Conservation (phyloP, 2,113 vertebrate genomes). For the Tautogolabrus adspersus region DNA sequence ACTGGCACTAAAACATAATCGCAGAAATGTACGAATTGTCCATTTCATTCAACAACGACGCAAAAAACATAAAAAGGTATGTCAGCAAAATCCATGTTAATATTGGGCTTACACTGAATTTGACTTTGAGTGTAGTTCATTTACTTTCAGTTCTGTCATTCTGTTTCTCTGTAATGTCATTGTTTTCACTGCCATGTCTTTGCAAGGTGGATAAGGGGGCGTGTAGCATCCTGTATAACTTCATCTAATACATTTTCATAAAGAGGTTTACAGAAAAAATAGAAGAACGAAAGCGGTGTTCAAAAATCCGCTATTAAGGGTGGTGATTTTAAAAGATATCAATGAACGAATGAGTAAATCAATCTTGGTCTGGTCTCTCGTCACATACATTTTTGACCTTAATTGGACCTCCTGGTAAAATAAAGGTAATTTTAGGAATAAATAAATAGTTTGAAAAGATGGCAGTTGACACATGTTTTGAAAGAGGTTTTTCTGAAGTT, state of each 20-base stretch:
- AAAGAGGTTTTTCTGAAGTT: too few species aligned
- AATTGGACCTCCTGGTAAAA: too few species aligned
- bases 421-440: too few species aligned
- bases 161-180: neutral
- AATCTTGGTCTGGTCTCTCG: too few species aligned
- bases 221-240: neutral
- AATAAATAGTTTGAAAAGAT: too few species aligned
- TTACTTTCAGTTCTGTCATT: neutral
- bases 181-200: neutral
- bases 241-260: neutral
- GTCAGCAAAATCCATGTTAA: neutral
- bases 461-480: too few species aligned
- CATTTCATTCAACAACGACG: constrained; percentile 2
- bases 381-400: too few species aligned
- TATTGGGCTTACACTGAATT: neutral
- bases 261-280: neutral
- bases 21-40: neutral
- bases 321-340: too few species aligned
- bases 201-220: too few species aligned
- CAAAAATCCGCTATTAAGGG: too few species aligned
- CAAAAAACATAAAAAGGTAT: neutral
- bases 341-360: too few species aligned
- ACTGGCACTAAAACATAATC: neutral
- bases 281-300: neutral
- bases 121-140: neutral